Percentiles rank a stretch among this genome's conserved stretches.
Evolutionary conservation across 2,888 invertebrate species (phyloP).

Genomic region (Graphium colonna): DNA sequence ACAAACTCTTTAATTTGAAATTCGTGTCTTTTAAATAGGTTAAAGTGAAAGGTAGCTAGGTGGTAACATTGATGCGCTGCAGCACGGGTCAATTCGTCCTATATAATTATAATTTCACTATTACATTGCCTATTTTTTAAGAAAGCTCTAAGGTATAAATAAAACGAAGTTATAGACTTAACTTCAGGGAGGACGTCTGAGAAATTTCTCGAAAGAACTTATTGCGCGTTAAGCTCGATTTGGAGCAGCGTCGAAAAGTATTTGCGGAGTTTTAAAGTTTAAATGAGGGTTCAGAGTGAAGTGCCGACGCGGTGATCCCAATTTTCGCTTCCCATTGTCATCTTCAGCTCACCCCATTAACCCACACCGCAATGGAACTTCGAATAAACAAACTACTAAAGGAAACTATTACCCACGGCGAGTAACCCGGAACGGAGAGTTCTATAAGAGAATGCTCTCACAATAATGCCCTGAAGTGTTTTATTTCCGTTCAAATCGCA

Average conservation of each 20-base stretch:
- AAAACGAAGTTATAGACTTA: neutral
- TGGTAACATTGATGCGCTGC: too few species aligned
- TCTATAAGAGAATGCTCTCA: conserved; percentile 3
- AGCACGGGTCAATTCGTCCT: too few species aligned
- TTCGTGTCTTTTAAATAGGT: too few species aligned
- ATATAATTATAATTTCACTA: too few species aligned
- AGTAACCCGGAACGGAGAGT: conserved; percentile 4
- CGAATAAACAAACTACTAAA: conserved; percentile 6
- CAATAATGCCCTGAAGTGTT: neutral
- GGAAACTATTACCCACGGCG: conserved; percentile 3
- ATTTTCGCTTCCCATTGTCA: neutral
- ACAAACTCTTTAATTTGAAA: too few species aligned
- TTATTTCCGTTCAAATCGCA: neutral
- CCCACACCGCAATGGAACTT: conserved; percentile 8
- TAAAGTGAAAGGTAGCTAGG: too few species aligned
- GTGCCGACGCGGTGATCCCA: neutral
- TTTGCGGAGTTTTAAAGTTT: conserved; percentile 2
- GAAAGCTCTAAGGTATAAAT: neutral
- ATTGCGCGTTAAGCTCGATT: neutral
- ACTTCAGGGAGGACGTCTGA: too few species aligned
- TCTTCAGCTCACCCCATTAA: conserved; percentile 2
- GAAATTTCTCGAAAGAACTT: neutral
- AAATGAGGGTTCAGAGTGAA: conserved; percentile 1
- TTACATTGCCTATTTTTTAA: too few species aligned
- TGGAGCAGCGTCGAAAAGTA: neutral